These are phyloP conservation scores for Ochlodes sylvanus DNA, from an alignment of 2,888 invertebrate genomes.

Conservation along the genomic window DNA sequence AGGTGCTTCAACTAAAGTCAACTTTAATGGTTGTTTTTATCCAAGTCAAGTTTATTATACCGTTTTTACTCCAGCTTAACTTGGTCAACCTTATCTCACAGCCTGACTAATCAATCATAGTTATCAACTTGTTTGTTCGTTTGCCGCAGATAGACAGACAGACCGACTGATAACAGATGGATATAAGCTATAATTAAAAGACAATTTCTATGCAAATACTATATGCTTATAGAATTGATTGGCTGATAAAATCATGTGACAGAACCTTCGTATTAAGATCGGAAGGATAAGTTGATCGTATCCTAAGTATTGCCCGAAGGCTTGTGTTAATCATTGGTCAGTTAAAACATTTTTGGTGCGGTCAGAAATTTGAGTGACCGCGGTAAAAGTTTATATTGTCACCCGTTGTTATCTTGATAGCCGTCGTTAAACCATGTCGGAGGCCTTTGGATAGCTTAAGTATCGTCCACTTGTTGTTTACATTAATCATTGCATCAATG, in stretches of 20 bases:
- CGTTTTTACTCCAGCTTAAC: background rate
- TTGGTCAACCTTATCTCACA: constrained; percentile 13
- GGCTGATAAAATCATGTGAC: constrained; percentile 14
- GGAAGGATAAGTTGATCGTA: constrained; percentile 4
- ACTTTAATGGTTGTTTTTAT: constrained; percentile 8
- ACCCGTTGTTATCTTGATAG: too few species aligned
- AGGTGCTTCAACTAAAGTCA: background rate
- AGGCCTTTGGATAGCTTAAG: too few species aligned
- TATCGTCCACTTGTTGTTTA: too few species aligned
- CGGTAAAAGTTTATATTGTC: too few species aligned
- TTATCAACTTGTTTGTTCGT: constrained; percentile 28
- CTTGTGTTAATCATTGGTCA: too few species aligned
- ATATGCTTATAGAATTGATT: constrained; percentile 17
- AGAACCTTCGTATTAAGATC: constrained; percentile 22
- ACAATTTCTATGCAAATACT: constrained; percentile 32
- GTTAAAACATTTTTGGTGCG: too few species aligned
- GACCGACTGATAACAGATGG: constrained; percentile 22
- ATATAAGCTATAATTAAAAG: constrained; percentile 23
- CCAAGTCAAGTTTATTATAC: constrained; percentile 1
- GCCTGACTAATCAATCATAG: constrained; percentile 21
- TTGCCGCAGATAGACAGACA: constrained; percentile 25
- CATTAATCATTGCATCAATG: too few species aligned
- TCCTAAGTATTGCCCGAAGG: too few species aligned
- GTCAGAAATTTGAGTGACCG: too few species aligned
- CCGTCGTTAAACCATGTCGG: too few species aligned